Base-by-base conservation (phyloP, 2,113 vertebrate genomes). In the Calypte anna region DNA sequence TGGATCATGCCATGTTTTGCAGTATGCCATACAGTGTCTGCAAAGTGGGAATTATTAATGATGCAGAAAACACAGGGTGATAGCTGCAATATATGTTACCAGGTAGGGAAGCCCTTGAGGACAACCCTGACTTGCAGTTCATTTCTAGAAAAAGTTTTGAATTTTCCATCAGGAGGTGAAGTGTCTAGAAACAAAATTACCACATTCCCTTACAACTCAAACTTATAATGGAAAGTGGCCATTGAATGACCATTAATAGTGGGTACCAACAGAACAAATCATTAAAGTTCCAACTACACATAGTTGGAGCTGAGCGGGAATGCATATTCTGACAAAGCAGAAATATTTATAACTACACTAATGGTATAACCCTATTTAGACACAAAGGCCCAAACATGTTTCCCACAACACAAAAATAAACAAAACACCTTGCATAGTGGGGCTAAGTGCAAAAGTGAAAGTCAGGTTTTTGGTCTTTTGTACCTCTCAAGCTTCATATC, bases 11-110 rank as follows among this genome's bases (percentile, higher is more conserved):
- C 8, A 22, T 28, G 2, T 44, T 79, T 69, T 36, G 11, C 50
- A 36, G 59, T 11, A 40, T 3, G 23, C 21, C 43, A 27, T 12
- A 20, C 30, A 61, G 11, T 16, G 38, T 36, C 44, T 80, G 24
- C 11, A 85, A 73, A 44, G 25, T 8, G 0, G 0, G 12, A 5
- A 9, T 53, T 74, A 82, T 18, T 27, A 82, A 31, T 3, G 18
- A 50, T 21, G 33, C 31, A 50, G 27, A 0, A 1, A 73, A 54
- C 0, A 0, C 19, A 28, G 5, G 13, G 21, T 79, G 13, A 10
- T n/a, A 77, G 17, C 13, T 73, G 22, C 14, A 18, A 14, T 22
- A 7, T 5, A 2, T 3, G 8, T 54, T 64, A 84, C 43, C 30
- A 55, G 9, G 9, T 55, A 28, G 23, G 20, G 9, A 33, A 83